phyloP scores from a whole-genome alignment of 2,888 invertebrate genomes.

The Hymenopus coronatus region DNA sequence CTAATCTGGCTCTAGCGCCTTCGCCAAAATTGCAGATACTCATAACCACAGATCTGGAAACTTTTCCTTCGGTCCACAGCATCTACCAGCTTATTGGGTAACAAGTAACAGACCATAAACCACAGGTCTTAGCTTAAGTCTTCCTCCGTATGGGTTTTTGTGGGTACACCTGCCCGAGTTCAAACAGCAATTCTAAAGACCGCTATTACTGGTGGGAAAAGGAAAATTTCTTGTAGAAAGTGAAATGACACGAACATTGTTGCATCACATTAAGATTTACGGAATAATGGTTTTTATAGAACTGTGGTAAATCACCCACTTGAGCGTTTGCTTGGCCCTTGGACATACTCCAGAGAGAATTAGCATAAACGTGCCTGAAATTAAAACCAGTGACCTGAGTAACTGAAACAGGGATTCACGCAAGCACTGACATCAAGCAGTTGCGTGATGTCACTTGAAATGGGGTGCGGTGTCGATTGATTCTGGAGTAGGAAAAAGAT shows the following conservation, averaged over 20 bases:
- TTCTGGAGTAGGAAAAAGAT: background rate
- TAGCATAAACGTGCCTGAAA: background rate
- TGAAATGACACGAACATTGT: background rate
- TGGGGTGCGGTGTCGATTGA: background rate
- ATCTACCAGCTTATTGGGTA: background rate
- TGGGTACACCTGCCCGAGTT: background rate
- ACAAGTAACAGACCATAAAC: background rate
- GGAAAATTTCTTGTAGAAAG: background rate
- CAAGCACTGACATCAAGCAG: background rate
- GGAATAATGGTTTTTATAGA: background rate
- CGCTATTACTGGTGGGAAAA: background rate
- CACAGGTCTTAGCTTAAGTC: background rate
- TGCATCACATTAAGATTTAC: background rate
- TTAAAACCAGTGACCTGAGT: background rate
- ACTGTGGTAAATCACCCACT: background rate
- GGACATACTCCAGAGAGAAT: background rate
- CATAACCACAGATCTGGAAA: background rate
- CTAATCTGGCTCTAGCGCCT: too few species aligned
- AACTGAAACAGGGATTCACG: background rate
- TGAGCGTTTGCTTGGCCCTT: background rate
- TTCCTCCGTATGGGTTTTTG: background rate
- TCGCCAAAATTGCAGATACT: too few species aligned
- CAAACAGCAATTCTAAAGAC: background rate
- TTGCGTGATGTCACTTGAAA: background rate
- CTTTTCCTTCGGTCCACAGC: background rate